phyloP scores from a whole-genome alignment of 1,140 invertebrate genomes.

The Bombus superbus region DNA sequence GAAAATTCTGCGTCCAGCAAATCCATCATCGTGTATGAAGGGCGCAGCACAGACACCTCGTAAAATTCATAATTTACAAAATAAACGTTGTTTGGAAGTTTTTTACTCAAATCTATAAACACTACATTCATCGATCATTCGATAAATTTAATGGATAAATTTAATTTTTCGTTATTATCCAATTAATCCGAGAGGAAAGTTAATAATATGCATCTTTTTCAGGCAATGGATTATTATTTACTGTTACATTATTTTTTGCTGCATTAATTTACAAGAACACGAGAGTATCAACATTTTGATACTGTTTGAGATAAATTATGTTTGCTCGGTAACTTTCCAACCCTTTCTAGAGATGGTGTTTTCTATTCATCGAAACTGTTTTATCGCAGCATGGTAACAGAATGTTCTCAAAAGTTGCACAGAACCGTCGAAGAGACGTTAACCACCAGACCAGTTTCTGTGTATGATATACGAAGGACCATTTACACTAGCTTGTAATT shows the following conservation, averaged over 20 bases:
- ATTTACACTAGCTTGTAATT: neutral
- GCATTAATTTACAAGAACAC: neutral
- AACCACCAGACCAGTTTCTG: neutral
- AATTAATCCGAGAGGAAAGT: neutral
- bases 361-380: neutral
- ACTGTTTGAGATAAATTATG: too few relatives aligned
- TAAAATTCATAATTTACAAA: neutral
- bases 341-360: neutral
- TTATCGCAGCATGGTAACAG: slow-evolving; percentile 8
- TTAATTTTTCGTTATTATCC: neutral
- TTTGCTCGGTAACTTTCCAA: neutral
- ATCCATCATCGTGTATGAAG: slow-evolving; percentile 34
- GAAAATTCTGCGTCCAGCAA: slow-evolving; percentile 19
- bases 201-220: neutral
- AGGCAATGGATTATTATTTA: neutral
- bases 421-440: neutral
- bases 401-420: neutral
- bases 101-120: neutral
- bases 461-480: neutral
- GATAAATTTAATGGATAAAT: neutral
- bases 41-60: neutral
- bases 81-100: neutral
- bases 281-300: neutral
- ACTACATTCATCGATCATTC: neutral
- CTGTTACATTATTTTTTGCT: neutral